Evolutionary conservation across 2,888 invertebrate genomes (phyloP).

Genomic region (Drosophila fulvimacula): DNA sequence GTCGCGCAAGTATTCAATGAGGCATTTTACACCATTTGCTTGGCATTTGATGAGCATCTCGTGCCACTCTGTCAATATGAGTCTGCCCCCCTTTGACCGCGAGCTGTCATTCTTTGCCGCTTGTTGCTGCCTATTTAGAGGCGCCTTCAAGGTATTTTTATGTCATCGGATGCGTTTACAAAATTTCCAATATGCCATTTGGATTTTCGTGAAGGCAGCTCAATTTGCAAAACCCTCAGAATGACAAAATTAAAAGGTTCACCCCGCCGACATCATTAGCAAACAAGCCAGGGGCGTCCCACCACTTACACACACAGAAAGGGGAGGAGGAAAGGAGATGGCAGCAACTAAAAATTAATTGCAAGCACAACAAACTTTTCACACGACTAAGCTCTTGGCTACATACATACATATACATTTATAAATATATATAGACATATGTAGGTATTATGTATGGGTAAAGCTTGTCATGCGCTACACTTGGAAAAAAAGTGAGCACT

Average conservation of each 20-base stretch:
- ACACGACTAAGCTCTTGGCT: conserved; percentile 1
- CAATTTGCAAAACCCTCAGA: conserved; percentile 41
- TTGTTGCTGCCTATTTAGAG: conserved; percentile 64
- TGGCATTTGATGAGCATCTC: conserved; percentile 75
- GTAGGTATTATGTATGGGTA: not conserved
- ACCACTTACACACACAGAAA: not conserved
- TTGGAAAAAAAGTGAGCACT: not conserved
- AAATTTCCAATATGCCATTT: conserved; percentile 74
- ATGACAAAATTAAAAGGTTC: conserved; percentile 45
- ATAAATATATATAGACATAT: too few species aligned
- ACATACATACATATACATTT: too few species aligned
- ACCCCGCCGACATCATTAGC: conserved; percentile 17
- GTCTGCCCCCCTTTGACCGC: not conserved
- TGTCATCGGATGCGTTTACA: conserved; percentile 71
- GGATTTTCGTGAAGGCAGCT: conserved; percentile 48
- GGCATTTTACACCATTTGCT: conserved; percentile 78
- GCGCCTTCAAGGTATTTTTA: conserved; percentile 57
- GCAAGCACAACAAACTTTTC: conserved; percentile 11
- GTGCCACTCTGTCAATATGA: conserved; percentile 45
- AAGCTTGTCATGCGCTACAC: not conserved
- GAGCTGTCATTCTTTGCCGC: too few species aligned
- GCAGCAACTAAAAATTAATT: conserved; percentile 30
- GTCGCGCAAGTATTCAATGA: conserved; percentile 68
- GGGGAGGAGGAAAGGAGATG: not conserved
- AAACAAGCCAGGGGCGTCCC: conserved; percentile 5